Percentiles rank a stretch among this genome's conserved stretches.
Conservation (phyloP, 2,888 invertebrate species). For the Acanthococcus lagerstroemiae region DNA sequence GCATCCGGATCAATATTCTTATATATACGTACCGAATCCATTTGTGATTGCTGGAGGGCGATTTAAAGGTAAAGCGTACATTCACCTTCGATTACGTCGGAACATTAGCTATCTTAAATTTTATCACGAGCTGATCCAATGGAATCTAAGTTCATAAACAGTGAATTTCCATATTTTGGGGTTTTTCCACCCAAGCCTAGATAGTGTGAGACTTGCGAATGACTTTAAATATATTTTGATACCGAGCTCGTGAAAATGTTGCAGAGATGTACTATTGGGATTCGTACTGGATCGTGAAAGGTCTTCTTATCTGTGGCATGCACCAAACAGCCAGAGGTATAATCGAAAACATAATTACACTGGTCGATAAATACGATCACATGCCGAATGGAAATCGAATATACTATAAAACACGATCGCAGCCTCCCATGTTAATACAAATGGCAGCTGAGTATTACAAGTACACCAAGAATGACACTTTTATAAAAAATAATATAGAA, state of each 20-base stretch:
- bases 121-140: too few species aligned
- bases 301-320: conserved; percentile 65
- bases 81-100: too few species aligned
- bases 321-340: conserved; percentile 49
- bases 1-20: conserved; percentile 50
- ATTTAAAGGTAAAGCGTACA: conserved; percentile 44
- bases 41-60: conserved; percentile 61
- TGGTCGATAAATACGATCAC: conserved; percentile 56
- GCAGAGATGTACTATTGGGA: conserved; percentile 81
- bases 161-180: too few species aligned
- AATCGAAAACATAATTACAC: conserved; percentile 61
- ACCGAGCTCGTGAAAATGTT: too few species aligned
- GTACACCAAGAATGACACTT: conserved; percentile 53
- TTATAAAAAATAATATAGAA: conserved; percentile 51
- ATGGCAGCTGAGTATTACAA: conserved; percentile 63
- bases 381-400: conserved; percentile 74
- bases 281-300: conserved; percentile 75
- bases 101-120: too few species aligned
- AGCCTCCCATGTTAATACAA: conserved; percentile 58
- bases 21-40: conserved; percentile 56
- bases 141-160: too few species aligned
- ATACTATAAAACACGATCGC: conserved; percentile 63
- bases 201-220: too few species aligned
- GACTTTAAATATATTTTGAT: too few species aligned
- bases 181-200: too few species aligned